Percentiles rank a stretch among this genome's conserved stretches.
These are phyloP conservation scores for Rhinopomastus cyanomelas DNA, from an alignment of 2,113 vertebrate genomes.

Conservation along the genomic window DNA sequence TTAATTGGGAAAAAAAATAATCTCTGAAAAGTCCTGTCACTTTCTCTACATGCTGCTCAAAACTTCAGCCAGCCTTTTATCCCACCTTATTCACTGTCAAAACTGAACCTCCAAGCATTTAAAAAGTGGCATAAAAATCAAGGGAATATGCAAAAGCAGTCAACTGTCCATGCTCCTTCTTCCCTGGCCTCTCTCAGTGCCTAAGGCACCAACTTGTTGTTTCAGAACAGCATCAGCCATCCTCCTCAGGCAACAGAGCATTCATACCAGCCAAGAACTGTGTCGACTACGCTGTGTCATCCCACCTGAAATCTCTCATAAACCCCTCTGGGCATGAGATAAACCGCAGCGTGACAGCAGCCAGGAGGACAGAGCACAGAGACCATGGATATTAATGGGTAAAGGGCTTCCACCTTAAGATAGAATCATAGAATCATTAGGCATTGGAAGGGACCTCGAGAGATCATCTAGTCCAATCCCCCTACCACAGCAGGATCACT, in stretches of 20 bases:
- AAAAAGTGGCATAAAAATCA: not conserved
- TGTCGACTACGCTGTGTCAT: not conserved
- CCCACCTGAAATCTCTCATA: not conserved
- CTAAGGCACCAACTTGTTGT: not conserved
- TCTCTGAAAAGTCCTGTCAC: not conserved
- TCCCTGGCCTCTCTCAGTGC: not conserved
- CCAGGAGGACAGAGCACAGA: not conserved
- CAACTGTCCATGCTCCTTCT: not conserved
- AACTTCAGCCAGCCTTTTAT: not conserved
- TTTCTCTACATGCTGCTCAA: not conserved
- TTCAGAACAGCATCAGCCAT: not conserved
- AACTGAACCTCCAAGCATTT: not conserved
- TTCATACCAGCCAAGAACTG: not conserved
- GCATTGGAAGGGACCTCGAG: too few species aligned
- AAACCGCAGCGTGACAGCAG: not conserved
- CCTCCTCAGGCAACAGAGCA: not conserved
- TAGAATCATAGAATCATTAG: too few species aligned
- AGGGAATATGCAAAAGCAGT: not conserved
- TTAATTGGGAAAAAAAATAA: not conserved
- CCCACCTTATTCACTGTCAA: not conserved
- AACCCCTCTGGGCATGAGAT: accelerated
- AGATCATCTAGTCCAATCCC: too few species aligned
- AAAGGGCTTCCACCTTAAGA: not conserved
- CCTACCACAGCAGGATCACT: too few species aligned
- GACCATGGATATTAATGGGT: not conserved